Evolutionary conservation across 2,797 vertebrate genomes (phyloP), one percentile per base, ranked within the genome.

Genomic region (Dromococcyx pavoninus): DNA sequence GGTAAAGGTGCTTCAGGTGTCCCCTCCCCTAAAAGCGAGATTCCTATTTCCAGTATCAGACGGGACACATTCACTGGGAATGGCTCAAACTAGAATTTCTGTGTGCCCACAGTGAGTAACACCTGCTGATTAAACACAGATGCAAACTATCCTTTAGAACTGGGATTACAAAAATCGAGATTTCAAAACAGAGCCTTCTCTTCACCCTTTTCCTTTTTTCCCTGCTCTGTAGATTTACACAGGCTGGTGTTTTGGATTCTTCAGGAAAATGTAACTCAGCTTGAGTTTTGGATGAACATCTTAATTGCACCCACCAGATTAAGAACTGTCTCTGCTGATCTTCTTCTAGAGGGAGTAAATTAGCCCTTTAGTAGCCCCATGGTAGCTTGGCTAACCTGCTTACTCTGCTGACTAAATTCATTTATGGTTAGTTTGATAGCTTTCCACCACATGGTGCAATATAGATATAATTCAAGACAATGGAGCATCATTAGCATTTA

Each of bases 381-480:
- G 64, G 44, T 69, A 89, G 56, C 77, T 77, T 79, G 37, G 33
- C 62, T 90, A 79, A 93, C 91, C 81, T 83, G 48, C 60, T 90
- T 54, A 76, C 33, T 84, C 67, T 74, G 44, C 57, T 80, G 76
- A 74, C 80, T 87, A 71, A 91, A 92, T 92, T 85, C 37, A 73
- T 85, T 91, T 77, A 82, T 2, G 0, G 48, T 51, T 89, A 80
- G 53, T 85, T 77, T 89, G 77, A 95, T 72, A 86, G 37, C 33
- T 71, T 50, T 92, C 75, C 28, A 35, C 71, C 86, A 74, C 32
- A 43, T 82, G 0, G 2, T 80, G 67, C 64, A 74, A 85, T 83
- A 86, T 33, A 89, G 80, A 76, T 73, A 89, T 54, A 84, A 71
- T 80, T 87, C 80, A 91, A 85, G 77, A 82, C 57, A 79, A 41